These are phyloP conservation scores for Miltochrista miniata DNA, from an alignment of 2,888 invertebrate genomes.

Conservation along the genomic window DNA sequence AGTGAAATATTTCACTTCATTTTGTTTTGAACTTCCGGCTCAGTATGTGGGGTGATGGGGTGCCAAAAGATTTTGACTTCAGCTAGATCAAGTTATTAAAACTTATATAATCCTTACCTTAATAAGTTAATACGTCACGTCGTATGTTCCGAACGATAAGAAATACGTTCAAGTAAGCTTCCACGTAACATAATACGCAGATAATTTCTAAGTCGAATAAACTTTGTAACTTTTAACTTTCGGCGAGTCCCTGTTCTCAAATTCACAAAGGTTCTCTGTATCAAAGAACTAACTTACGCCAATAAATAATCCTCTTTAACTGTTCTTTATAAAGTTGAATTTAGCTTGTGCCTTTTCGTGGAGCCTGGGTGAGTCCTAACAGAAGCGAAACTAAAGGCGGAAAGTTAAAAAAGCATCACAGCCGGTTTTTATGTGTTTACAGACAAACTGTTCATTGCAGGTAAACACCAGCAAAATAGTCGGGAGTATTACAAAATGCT, in stretches of 20 bases:
- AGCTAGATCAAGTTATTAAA: background rate
- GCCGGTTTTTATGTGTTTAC: constrained; percentile 31
- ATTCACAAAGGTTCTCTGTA: constrained; percentile 57
- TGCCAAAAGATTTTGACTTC: background rate
- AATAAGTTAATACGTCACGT: constrained; percentile 13
- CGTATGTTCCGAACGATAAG: constrained; percentile 36
- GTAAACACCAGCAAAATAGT: constrained; percentile 19
- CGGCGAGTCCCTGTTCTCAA: constrained; percentile 51
- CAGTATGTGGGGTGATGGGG: too few species aligned
- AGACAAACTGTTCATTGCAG: constrained; percentile 41
- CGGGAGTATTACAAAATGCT: constrained; percentile 1
- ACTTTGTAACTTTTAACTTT: constrained; percentile 57
- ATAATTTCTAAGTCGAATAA: constrained; percentile 57
- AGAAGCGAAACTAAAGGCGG: constrained; percentile 43
- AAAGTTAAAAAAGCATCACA: constrained; percentile 47
- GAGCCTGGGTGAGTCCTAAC: constrained; percentile 32
- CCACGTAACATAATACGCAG: constrained; percentile 50
- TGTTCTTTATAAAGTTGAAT: constrained; percentile 14
- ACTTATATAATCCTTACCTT: background rate
- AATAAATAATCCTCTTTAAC: constrained; percentile 17
- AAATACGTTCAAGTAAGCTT: constrained; percentile 44
- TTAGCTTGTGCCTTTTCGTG: constrained; percentile 18
- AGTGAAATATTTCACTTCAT: too few species aligned
- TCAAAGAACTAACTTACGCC: constrained; percentile 29
- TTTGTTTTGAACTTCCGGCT: too few species aligned